A percentile compares a stretch with the other conserved stretches of the same genome.
Conservation (phyloP, 2,113 vertebrate genomes). For the Forbesichthys papilliferus region DNA sequence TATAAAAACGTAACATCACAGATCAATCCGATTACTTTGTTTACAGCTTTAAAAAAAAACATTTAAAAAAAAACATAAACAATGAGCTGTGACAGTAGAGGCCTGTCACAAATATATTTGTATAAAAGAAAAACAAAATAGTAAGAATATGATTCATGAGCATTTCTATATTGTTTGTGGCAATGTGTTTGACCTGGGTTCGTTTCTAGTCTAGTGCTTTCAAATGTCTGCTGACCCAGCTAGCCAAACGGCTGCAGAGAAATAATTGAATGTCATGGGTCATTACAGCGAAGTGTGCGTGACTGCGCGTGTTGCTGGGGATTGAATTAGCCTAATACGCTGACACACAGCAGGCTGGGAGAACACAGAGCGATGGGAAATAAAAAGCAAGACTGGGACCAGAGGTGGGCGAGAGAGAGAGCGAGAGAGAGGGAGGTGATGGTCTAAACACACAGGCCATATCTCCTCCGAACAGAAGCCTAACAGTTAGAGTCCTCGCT, state of each 20-base stretch:
- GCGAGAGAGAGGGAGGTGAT: constrained; percentile 42
- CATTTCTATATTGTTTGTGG: background rate
- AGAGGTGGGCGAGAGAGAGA: constrained; percentile 19
- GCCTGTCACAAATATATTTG: no score
- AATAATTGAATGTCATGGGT: constrained; percentile 71
- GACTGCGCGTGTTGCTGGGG: constrained; percentile 44
- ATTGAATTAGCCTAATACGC: constrained; percentile 67
- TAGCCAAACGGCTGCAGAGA: constrained; percentile 30
- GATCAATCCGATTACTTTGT: no score
- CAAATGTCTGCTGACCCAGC: constrained; percentile 50
- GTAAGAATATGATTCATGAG: no score
- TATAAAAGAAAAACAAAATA: no score
- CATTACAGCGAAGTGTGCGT: constrained; percentile 55
- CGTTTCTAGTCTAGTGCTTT: background rate
- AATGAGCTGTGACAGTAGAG: no score
- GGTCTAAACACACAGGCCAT: constrained; percentile 29
- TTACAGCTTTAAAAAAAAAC: no score
- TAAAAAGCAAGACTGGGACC: constrained; percentile 23
- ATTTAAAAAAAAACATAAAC: no score
- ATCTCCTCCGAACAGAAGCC: constrained; percentile 40
- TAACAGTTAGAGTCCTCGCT: constrained; percentile 25
- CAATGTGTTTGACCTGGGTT: background rate
- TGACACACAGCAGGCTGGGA: constrained; percentile 58
- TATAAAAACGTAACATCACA: no score
- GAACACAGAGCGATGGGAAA: constrained; percentile 62